Evolutionary conservation across 2,113 vertebrate genomes (phyloP), one percentile per base, ranked within the genome.

Genomic region (Chloropsis hardwickii): DNA sequence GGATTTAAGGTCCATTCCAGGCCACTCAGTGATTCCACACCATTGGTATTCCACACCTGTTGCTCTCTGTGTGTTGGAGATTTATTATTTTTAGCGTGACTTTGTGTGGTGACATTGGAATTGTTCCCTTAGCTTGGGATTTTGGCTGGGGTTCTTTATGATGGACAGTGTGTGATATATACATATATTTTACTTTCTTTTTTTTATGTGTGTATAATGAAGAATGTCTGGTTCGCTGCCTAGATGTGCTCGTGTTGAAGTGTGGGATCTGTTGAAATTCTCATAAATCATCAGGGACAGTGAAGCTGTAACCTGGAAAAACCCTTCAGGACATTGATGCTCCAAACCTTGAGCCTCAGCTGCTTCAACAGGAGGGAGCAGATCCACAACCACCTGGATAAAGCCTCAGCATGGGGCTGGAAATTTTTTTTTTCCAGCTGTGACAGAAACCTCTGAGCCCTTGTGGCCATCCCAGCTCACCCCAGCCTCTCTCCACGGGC

Each of bases 401-500:
- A 58, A 80, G 24, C 53, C 69, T 71, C 12, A 62, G 39, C 27
- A 11, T 2, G 1, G 9, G 12, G 15, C 37, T 66, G 27, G 45
- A 19, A 42, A 4, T 8, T 8, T 12, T 16, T 8, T n/a, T 18
- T 53, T 37, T 28, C 31, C 10, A 21, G 13, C 45, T 42, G 37
- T 51, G 21, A 7, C 33, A 53, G 16, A 53, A 72, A 72, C 39
- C 83, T 31, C 25, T 8, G 83, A 58, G 8, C 53, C 54, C 42
- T 60, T 37, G 2, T 33, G 84, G 8, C 25, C 37, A 14, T 6
- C 42, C 40, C 56, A 54, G 16, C 42, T 47, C 40, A 25, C 5
- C 62, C 3, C 82, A 61, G 23, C 29, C 7, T 0, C 25, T 28
- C 10, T 16, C 76, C 14, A 2, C 0, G 4, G n/a, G 11, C 4